Conservation (phyloP, 2,113 vertebrate species). For the Perognathus longimembris region DNA sequence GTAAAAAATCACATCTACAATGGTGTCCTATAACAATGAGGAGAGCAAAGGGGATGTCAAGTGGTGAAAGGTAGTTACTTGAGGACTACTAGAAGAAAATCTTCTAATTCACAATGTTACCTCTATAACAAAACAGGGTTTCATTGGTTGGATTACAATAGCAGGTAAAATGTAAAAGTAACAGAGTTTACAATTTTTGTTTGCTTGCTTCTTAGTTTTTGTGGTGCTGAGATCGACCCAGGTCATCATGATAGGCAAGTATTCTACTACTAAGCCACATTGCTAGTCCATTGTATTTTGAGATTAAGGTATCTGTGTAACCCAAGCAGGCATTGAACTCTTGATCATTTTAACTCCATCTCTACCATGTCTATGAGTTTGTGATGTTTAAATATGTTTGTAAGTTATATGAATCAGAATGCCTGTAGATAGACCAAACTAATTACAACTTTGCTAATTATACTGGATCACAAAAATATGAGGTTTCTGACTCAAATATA, state of each 20-base stretch:
- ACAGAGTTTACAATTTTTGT: neutral
- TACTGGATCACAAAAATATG: neutral
- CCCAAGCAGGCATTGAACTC: too few relatives aligned
- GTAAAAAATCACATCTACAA: neutral
- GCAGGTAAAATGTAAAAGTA: neutral
- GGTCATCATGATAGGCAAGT: too few relatives aligned
- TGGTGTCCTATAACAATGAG: neutral
- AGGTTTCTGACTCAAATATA: slow-evolving; percentile 28
- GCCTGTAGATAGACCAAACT: neutral
- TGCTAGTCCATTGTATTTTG: too few relatives aligned
- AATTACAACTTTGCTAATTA: neutral
- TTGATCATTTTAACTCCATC: too few relatives aligned
- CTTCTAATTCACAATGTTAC: neutral
- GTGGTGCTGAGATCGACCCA: neutral
- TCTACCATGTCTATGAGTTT: neutral
- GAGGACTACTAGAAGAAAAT: neutral
- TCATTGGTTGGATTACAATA: neutral
- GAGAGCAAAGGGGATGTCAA: neutral
- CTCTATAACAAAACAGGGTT: neutral
- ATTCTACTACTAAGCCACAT: too few relatives aligned
- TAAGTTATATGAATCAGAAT: slow-evolving; percentile 24
- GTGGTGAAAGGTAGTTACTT: neutral
- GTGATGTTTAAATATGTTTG: neutral
- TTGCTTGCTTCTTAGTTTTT: neutral
- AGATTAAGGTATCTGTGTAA: too few relatives aligned